Base-by-base conservation (phyloP, 35 echinoderm and acorn worm species). In the Lytechinus variegatus region DNA sequence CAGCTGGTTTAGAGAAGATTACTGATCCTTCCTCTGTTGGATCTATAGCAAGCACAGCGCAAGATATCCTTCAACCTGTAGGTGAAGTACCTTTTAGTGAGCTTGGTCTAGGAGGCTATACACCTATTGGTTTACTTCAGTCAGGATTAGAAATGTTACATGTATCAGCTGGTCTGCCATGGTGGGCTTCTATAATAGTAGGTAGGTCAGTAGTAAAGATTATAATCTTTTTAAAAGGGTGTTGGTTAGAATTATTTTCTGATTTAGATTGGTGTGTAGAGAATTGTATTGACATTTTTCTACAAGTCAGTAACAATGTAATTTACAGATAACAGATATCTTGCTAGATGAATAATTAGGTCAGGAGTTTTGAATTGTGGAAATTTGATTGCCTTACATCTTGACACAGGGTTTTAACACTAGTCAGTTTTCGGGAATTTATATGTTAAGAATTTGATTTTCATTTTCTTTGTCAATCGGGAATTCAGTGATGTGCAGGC, bases 1-100 rank as follows among this genome's bases (percentile, higher is more conserved):
- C 27, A 54, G 92, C 92, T 55, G 92, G 92, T 55, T 3, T 93
- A 27, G 92, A 93, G 52, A 93, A 57, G 19, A 3, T 96, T 9
- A 28, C 52, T 52, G 96, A 96, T 87, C 54, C 94, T 27, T 53
- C 87, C 9, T 12, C 57, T 58, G 56, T 52, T 27, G 58, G 55
- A 14, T 94, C 94, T 6, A 72, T 97, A 87, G 95, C 95, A 51
- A 95, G 94, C 24, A 96, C 96, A 87, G 97, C 98, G 16, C 95
- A 97, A 61, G 95, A 98, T 57, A 95, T 99, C n/a, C 87, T 99
- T 10, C 96, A 99, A 51, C 98, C 97, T 16, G 94, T 99, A 7
- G 95, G 95, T 55, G 98, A 99, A 93, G 93, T 99, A 9, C 98
- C 98, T 19, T 98, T 99, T 28, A 55, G 72, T 28, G 98, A 99